These are phyloP conservation scores for Eucidaris tribuloides DNA, from an alignment of 35 echinoderm and acorn worm genomes.

Conservation along the genomic window DNA sequence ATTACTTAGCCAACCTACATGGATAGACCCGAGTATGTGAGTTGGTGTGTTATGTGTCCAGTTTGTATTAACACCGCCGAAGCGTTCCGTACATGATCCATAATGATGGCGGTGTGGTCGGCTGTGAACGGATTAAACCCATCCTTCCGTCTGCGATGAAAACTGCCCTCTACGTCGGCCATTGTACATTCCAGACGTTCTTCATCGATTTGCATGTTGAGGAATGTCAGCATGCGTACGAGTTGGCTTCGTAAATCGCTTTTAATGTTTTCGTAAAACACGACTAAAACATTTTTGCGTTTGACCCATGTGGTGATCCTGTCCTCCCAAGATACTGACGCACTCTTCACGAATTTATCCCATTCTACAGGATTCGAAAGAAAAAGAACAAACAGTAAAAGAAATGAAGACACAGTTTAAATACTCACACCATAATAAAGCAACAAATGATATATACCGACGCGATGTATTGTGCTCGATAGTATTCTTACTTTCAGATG, in stretches of 20 bases:
- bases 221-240: background rate
- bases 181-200: slow-evolving; percentile 17
- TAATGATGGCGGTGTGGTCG: background rate
- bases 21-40: background rate
- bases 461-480: background rate
- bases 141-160: slow-evolving; percentile 40
- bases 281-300: background rate
- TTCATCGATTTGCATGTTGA: slow-evolving; percentile 5
- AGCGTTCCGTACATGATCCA: background rate
- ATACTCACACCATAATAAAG: background rate
- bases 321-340: slow-evolving; percentile 19
- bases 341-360: slow-evolving; percentile 16
- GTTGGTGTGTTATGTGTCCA: background rate
- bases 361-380: slow-evolving; percentile 14
- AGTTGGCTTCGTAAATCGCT: slow-evolving; percentile 1
- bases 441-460: background rate
- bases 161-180: slow-evolving; percentile 25
- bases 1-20: too few relatives aligned
- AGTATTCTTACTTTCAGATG: too few relatives aligned
- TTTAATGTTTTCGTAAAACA: slow-evolving; percentile 44
- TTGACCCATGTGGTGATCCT: background rate
- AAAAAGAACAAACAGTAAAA: background rate
- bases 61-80: background rate
- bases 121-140: slow-evolving; percentile 32
- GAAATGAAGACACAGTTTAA: background rate